These are phyloP conservation scores for Bufo bufo DNA, from an alignment of 2,113 vertebrate genomes.

Conservation along the genomic window DNA sequence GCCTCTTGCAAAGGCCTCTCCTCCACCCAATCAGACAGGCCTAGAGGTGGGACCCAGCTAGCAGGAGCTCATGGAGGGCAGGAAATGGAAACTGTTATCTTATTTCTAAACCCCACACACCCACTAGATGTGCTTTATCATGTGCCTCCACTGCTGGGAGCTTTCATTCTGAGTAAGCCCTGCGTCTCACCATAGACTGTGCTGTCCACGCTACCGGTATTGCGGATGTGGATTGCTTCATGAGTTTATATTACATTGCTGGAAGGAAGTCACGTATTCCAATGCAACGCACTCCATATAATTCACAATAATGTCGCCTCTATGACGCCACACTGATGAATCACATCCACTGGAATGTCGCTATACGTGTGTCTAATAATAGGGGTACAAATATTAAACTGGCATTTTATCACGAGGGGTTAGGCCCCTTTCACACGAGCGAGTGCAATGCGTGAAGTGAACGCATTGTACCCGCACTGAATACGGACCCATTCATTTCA, in stretches of 20 bases:
- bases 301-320: neutral
- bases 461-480: no score
- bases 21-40: constrained; percentile 41
- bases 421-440: no score
- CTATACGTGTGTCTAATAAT: neutral
- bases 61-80: constrained; percentile 24
- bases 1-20: constrained; percentile 41
- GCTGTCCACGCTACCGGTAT: neutral
- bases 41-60: constrained; percentile 12
- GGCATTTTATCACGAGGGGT: no score
- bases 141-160: neutral
- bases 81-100: constrained; percentile 29
- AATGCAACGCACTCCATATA: neutral
- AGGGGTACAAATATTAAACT: no score
- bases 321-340: neutral
- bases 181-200: neutral
- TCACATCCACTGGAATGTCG: neutral
- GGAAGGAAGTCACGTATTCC: neutral
- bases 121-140: constrained; percentile 29
- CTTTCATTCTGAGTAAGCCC: neutral
- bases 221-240: neutral
- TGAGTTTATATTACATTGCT: neutral
- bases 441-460: no score
- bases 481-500: no score
- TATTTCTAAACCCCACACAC: constrained; percentile 17